phyloP scores from a whole-genome alignment of 2,888 invertebrate species.

The Plebejus anna region DNA sequence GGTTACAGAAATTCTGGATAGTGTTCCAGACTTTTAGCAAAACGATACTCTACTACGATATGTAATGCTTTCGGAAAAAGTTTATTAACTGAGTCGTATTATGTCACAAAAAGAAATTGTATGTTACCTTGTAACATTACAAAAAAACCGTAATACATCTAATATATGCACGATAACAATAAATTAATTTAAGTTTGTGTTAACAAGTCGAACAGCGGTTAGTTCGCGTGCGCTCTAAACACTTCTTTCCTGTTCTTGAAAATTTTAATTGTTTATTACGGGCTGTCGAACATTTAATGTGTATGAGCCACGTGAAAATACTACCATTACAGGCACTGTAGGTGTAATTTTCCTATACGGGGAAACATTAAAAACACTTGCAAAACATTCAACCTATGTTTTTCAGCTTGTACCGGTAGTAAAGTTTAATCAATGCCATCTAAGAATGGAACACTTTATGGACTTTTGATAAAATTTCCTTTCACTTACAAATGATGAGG shows the following conservation, averaged over 20 bases:
- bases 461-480: background rate
- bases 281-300: conserved; percentile 21
- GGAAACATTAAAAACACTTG: conserved; percentile 19
- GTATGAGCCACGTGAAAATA: conserved; percentile 20
- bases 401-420: conserved; percentile 9
- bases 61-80: background rate
- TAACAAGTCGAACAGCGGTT: conserved; percentile 19
- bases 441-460: background rate
- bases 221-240: conserved; percentile 26
- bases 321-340: background rate
- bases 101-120: background rate
- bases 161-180: conserved; percentile 1
- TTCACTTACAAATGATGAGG: background rate
- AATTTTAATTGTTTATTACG: conserved; percentile 25
- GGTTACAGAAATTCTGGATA: no score
- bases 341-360: conserved; percentile 11
- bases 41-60: no score
- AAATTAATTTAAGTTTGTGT: conserved; percentile 22
- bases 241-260: conserved; percentile 29
- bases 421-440: conserved; percentile 24
- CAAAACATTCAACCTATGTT: conserved; percentile 10
- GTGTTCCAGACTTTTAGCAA: no score
- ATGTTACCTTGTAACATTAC: no score
- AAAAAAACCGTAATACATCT: background rate
- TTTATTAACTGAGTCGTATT: background rate